Evolutionary conservation across 2,797 vertebrate genomes (phyloP).

Genomic region (Acanthurus tractus): DNA sequence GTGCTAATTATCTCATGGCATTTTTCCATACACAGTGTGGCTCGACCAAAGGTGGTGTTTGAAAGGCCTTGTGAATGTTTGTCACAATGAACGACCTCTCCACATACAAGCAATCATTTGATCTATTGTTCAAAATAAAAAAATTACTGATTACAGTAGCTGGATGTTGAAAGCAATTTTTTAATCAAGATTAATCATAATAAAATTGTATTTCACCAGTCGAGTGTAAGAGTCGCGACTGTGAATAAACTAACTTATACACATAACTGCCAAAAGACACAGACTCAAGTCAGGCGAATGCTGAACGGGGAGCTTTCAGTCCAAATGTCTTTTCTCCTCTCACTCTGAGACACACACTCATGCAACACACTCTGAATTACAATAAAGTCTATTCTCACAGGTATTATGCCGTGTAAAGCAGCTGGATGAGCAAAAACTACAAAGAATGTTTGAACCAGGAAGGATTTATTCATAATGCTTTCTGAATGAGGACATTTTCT

Average conservation of each 20-base stretch:
- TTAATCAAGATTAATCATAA: neutral
- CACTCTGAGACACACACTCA: constrained; percentile 5
- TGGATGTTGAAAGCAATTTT: neutral
- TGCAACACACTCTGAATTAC: constrained; percentile 2
- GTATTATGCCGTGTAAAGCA: constrained; percentile 20
- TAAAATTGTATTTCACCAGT: neutral
- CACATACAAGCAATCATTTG: neutral
- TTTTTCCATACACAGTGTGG: too few species aligned
- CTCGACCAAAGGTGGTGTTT: too few species aligned
- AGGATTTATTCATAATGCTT: constrained; percentile 14
- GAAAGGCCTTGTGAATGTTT: neutral
- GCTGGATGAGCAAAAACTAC: neutral
- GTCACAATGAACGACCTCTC: neutral
- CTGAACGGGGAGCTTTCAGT: neutral
- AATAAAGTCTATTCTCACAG: constrained; percentile 1
- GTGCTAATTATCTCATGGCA: neutral
- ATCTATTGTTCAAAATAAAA: neutral
- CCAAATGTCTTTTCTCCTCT: constrained; percentile 7
- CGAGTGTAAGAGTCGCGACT: neutral
- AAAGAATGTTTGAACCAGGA: constrained; percentile 17
- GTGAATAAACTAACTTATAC: constrained; percentile 3
- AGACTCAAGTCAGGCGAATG: neutral
- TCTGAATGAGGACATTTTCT: constrained; percentile 32
- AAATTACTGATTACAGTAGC: neutral
- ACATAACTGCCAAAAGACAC: constrained; percentile 17